Evolutionary conservation across 2,113 vertebrate genomes (phyloP), one percentile per base, ranked within the genome.

Genomic region (Callaeas wilsoni): DNA sequence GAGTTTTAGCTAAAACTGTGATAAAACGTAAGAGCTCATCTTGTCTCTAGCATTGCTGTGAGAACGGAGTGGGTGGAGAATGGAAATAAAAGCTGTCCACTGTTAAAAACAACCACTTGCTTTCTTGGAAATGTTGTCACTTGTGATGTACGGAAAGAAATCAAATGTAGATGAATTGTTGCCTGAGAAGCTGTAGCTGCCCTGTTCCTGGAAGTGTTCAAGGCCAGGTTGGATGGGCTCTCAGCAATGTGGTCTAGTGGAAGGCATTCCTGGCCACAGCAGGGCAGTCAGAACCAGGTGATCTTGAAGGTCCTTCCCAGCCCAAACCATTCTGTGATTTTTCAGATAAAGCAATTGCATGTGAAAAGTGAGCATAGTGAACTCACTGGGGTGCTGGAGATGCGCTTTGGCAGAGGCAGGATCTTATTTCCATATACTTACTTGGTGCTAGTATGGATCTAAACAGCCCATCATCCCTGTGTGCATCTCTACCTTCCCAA

Each of bases 401-500:
- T 68, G 46, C 2, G 2, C 33, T 75, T 78, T 67, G 77, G 19
- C 30, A 62, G 71, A 62, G 37, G 17, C 29, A 49, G 27, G 30
- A 52, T 82, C 69, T 91, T 39, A 29, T 64, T 75, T 47, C 47
- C 1, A 0, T 37, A 0, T 30, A 10, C 75, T 59, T 81, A 42
- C 9, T 3, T 25, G 29, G 30, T 19, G 22, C 15, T 69, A 20
- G 18, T 5, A 30, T 4, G 30, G 39, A 30, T 30, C 26, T 27
- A 25, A 59, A 30, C 32, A 87, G 25, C 39, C 33, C 4, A 0
- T 29, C 26, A 17, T 65, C 37, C 0, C 0, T n/a, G 7, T 60
- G 41, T 37, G 22, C 47, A 35, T 68, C 73, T 25, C 37, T 63
- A 12, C 41, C n/a, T 79, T 83, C n/a, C 33, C 5, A 7, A 3